Conservation (phyloP, 2,797 vertebrate genomes). For the Macrochelys suwanniensis region DNA sequence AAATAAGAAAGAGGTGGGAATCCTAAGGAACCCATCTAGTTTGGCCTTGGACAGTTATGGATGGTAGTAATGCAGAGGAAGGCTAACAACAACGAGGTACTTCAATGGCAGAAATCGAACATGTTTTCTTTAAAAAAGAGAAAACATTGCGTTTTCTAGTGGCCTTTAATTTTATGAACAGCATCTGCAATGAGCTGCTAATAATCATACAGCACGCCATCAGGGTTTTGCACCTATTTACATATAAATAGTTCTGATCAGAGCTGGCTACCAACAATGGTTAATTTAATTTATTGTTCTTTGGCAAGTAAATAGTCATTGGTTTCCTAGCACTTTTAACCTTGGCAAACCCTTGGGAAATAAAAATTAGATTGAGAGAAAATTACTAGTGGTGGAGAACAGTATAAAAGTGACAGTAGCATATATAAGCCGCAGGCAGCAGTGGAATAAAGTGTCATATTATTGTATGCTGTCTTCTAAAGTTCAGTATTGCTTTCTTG, state of each 20-base stretch:
- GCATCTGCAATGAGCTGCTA: conserved; percentile 72
- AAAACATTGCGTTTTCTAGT: conserved; percentile 37
- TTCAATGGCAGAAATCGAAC: neutral
- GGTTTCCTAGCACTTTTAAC: conserved; percentile 85
- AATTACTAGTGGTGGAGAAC: conserved; percentile 84
- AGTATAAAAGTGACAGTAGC: conserved; percentile 85
- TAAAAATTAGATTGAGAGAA: conserved; percentile 87
- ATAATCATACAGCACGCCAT: conserved; percentile 72
- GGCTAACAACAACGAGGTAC: neutral
- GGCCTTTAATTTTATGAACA: conserved; percentile 62
- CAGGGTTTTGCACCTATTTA: conserved; percentile 79
- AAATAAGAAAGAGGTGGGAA: conserved; percentile 24
- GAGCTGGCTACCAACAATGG: conserved; percentile 75
- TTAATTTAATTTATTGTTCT: conserved; percentile 87
- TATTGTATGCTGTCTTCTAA: conserved; percentile 78
- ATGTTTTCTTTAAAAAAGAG: conserved; percentile 32
- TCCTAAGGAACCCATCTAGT: conserved; percentile 13
- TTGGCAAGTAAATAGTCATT: conserved; percentile 81
- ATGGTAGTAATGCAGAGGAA: neutral
- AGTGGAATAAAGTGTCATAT: conserved; percentile 80
- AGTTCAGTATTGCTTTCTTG: conserved; percentile 82
- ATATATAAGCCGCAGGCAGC: conserved; percentile 85
- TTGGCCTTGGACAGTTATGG: conserved; percentile 38
- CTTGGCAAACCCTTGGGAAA: conserved; percentile 86
- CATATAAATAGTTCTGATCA: conserved; percentile 85